Percentiles rank a stretch among this genome's conserved stretches.
Conservation (phyloP, 2,888 invertebrate genomes). For the Ormia ochracea region DNA sequence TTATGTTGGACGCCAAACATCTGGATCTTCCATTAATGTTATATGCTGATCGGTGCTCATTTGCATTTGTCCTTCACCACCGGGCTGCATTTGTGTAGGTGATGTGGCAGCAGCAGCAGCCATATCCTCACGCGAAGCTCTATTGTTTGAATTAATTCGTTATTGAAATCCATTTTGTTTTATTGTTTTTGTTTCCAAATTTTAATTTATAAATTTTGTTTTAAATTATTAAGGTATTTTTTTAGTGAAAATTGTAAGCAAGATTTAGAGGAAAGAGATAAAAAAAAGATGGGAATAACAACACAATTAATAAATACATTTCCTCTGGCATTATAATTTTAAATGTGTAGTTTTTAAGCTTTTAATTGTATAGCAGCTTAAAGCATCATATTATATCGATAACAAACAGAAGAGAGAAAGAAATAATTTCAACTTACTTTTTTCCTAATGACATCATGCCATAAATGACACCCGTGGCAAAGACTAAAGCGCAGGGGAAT, state of each 20-base stretch:
- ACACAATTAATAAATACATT: constrained; percentile 60
- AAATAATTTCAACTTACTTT: constrained; percentile 83
- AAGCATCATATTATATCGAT: background rate
- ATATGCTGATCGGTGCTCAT: constrained; percentile 81
- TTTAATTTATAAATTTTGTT: constrained; percentile 57
- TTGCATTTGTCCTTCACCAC: constrained; percentile 76
- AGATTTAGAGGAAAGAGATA: constrained; percentile 49
- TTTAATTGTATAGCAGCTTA: constrained; percentile 2
- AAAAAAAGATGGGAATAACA: constrained; percentile 68
- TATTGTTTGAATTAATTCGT: constrained; percentile 70
- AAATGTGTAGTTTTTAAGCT: background rate
- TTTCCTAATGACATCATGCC: constrained; percentile 96
- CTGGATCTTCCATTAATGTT: constrained; percentile 94
- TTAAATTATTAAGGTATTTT: constrained; percentile 55
- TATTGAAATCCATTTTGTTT: constrained; percentile 1
- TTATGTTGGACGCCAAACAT: constrained; percentile 96
- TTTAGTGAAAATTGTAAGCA: constrained; percentile 45
- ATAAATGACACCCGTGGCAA: constrained; percentile 91
- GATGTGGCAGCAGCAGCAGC: constrained; percentile 88
- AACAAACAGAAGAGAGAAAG: background rate
- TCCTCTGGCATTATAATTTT: constrained; percentile 47
- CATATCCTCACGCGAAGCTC: constrained; percentile 91
- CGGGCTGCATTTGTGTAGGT: constrained; percentile 81
- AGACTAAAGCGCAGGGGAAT: constrained; percentile 92
- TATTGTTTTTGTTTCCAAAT: constrained; percentile 1